Evolutionary conservation across 2,888 invertebrate genomes (phyloP).

Genomic region (Platycheirus albimanus): DNA sequence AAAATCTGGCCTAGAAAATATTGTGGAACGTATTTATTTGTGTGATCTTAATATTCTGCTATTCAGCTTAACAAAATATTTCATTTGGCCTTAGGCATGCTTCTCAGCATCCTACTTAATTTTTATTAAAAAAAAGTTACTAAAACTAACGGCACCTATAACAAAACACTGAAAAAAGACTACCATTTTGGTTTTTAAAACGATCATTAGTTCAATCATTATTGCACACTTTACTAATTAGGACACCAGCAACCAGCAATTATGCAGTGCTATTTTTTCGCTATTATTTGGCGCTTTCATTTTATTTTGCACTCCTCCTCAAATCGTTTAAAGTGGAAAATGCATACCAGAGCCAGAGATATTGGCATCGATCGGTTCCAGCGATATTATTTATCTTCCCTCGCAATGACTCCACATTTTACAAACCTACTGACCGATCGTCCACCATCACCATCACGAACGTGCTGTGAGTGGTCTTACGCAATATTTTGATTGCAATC

Average conservation of each 20-base stretch:
- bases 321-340: not conserved
- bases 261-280: not conserved
- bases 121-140: too few relatives aligned
- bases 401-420: constrained; percentile 26
- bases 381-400: constrained; percentile 49
- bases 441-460: too few relatives aligned
- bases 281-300: not conserved
- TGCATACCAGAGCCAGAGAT: constrained; percentile 8
- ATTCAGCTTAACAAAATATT: too few relatives aligned
- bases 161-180: too few relatives aligned
- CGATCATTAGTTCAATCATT: too few relatives aligned
- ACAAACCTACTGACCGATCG: constrained; percentile 64
- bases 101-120: too few relatives aligned
- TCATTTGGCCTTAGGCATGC: too few relatives aligned
- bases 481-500: constrained; percentile 53
- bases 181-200: too few relatives aligned
- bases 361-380: constrained; percentile 23
- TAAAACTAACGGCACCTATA: too few relatives aligned
- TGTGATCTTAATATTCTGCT: too few relatives aligned
- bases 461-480: constrained; percentile 38
- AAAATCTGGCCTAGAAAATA: too few relatives aligned
- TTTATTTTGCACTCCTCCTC: not conserved
- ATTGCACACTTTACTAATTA: constrained; percentile 30
- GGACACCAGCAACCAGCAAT: constrained; percentile 48
- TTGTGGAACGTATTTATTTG: too few relatives aligned